Evolutionary conservation across 2,113 vertebrate species (phyloP).

Genomic region (Blennius ocellaris): DNA sequence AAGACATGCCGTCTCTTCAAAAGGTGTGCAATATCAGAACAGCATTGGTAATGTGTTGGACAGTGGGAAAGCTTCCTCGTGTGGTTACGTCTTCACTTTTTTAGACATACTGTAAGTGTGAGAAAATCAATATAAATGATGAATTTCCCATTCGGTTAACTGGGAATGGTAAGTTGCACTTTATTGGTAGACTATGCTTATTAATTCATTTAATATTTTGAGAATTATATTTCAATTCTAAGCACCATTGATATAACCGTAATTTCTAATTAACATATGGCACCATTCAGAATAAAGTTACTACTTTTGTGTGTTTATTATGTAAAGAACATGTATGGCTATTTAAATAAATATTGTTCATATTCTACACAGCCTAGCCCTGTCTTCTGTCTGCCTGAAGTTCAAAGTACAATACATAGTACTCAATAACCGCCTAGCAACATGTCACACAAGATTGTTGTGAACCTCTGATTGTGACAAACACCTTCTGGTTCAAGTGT

Average conservation of each 20-base stretch:
- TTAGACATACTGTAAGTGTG: slow-evolving; percentile 4
- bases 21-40: slow-evolving; percentile 36
- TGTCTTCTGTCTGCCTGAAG: slow-evolving; percentile 32
- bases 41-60: slow-evolving; percentile 18
- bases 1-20: slow-evolving; percentile 20
- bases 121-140: slow-evolving; percentile 28
- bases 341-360: slow-evolving; percentile 74
- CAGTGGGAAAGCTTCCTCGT: slow-evolving; percentile 7
- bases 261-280: slow-evolving; percentile 55
- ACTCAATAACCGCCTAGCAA: neutral
- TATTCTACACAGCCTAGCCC: slow-evolving; percentile 33
- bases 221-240: slow-evolving; percentile 42
- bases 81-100: slow-evolving; percentile 41
- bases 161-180: slow-evolving; percentile 68
- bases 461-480: neutral
- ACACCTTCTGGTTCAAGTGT: neutral
- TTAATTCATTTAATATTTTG: slow-evolving; percentile 63
- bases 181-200: slow-evolving; percentile 65
- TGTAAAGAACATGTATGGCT: slow-evolving; percentile 67
- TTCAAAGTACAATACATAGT: neutral
- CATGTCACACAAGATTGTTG: neutral
- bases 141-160: slow-evolving; percentile 50
- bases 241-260: slow-evolving; percentile 53
- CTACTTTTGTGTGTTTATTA: slow-evolving; percentile 65
- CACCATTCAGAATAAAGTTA: slow-evolving; percentile 55